Base-by-base conservation (phyloP, 2,797 vertebrate genomes). In the Sus cebifrons region DNA sequence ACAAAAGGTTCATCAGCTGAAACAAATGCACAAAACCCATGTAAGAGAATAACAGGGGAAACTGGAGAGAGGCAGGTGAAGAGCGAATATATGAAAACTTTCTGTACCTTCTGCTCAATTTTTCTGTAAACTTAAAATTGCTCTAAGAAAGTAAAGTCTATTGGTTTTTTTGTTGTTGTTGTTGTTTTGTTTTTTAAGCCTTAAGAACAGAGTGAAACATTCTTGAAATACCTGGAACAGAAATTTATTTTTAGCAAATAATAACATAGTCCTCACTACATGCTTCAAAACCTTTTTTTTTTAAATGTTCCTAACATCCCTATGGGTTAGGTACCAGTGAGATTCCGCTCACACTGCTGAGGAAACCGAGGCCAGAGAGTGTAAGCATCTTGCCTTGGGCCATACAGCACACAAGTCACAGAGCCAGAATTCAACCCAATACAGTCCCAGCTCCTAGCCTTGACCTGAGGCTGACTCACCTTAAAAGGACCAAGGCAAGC, bases 221-320 rank as follows among this genome's bases (percentile, higher is more conserved):
- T 95, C 18, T 40, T 86, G 14, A 73, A 89, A n/a, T 81, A 93
- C 75, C 40, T 90, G 17, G n/a, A 13, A 87, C n/a, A 93, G 64
- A 25, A 78, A 64, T 74, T 92, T 92, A 32, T 85, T 81, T 85
- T 92, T 68, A 92, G 60, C 17, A 74, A 92, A 54, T 40, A n/a
- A 29, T 92, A 74, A 73, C 18, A 40, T 4, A 29, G 71, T 64
- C 9, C 54, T 91, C 87, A 71, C 29, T 36, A 32, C 21, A 73
- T 27, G 52, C 65, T 78, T 77, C 52, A 60, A 18, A 81, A 81
- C 17, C 58, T 73, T 21, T 79, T 27, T 13, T 71, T 79, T 27
- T 13, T 71, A 3, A 64, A 67, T 52, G 67, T 32, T 92, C 40
- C 74, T 95, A 56, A 74, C 49, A 88, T 92, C 54, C 62, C 29